phyloP scores from a whole-genome alignment of 2,888 invertebrate genomes.

The Orthosia incerta region DNA sequence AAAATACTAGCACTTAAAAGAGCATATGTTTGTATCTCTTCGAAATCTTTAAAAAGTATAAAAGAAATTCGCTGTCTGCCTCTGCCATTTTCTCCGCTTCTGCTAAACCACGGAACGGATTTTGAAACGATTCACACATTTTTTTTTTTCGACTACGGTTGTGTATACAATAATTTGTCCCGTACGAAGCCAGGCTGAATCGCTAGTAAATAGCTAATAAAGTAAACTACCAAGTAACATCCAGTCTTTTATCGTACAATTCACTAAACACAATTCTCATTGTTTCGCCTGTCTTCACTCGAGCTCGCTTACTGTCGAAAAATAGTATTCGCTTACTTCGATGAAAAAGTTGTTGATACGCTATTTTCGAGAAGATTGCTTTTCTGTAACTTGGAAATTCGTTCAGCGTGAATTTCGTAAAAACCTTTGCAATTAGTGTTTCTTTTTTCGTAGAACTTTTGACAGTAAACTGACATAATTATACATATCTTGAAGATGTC shows the following conservation, averaged over 20 bases:
- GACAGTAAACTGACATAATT: neutral
- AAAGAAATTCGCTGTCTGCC: too few species aligned
- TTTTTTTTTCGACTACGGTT: too few species aligned
- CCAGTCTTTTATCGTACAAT: conserved; percentile 36
- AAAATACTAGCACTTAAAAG: neutral
- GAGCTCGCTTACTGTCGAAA: conserved; percentile 38
- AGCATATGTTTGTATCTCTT: neutral
- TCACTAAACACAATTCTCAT: conserved; percentile 51
- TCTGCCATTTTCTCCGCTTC: too few species aligned
- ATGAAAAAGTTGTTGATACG: conserved; percentile 55
- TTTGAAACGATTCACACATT: too few species aligned
- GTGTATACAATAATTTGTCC: too few species aligned
- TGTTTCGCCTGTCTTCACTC: conserved; percentile 47
- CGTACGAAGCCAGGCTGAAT: too few species aligned
- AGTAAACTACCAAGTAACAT: conserved; percentile 27
- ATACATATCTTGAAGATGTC: neutral
- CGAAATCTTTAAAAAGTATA: too few species aligned
- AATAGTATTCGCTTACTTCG: conserved; percentile 50
- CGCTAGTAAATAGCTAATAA: conserved; percentile 1
- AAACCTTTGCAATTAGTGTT: conserved; percentile 19
- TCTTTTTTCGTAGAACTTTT: conserved; percentile 12
- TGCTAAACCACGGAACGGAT: too few species aligned
- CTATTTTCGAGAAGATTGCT: conserved; percentile 57
- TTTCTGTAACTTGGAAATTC: conserved; percentile 51
- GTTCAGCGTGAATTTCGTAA: conserved; percentile 47